Conservation (phyloP, 2,797 vertebrate genomes). For the Ceryle rudis region DNA sequence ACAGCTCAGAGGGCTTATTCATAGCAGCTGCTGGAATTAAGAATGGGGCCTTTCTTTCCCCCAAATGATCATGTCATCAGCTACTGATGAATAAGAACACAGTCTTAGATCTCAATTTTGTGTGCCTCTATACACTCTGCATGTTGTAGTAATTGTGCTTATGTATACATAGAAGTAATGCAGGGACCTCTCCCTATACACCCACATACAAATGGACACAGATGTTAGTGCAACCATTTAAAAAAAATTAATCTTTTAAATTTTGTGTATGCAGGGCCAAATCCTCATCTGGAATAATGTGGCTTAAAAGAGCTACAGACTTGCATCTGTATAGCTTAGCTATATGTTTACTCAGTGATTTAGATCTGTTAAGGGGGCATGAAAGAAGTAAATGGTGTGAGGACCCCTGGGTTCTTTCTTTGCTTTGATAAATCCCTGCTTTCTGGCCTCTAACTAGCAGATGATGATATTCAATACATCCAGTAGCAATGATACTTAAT, state of each 20-base stretch:
- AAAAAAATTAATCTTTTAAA: neutral
- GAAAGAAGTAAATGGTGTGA: neutral
- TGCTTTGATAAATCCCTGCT: neutral
- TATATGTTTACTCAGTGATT: neutral
- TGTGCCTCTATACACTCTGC: neutral
- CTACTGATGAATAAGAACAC: neutral
- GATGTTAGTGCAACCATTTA: neutral
- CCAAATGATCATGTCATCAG: neutral
- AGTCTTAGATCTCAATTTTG: neutral
- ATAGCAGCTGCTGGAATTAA: conserved; percentile 17
- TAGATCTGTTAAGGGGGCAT: neutral
- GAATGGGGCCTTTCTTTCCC: neutral
- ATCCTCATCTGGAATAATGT: neutral
- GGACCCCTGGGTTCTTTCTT: neutral
- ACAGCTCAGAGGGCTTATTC: neutral
- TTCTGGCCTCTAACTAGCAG: neutral
- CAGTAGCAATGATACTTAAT: neutral
- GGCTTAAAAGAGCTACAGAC: neutral
- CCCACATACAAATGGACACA: neutral
- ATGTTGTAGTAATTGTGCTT: neutral
- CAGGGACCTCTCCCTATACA: neutral
- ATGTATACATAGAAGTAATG: neutral
- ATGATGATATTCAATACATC: neutral
- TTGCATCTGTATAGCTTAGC: neutral
- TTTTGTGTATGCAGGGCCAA: neutral